These are phyloP conservation scores for Laupala kohalensis DNA, from an alignment of 1,140 invertebrate genomes.

Conservation along the genomic window DNA sequence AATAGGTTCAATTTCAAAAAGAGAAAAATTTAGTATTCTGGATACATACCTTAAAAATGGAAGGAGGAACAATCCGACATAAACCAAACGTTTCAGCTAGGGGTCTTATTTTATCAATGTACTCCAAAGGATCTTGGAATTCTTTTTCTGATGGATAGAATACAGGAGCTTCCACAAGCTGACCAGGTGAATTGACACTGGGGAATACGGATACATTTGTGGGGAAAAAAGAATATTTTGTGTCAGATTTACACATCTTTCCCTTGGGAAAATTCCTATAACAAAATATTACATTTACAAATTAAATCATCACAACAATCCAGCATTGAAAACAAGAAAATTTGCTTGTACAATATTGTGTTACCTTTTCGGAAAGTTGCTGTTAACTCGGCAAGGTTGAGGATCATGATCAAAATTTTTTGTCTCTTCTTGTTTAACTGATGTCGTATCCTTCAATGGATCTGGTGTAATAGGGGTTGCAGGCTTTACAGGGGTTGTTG, in stretches of 20 bases:
- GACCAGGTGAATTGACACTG: constrained; percentile 30
- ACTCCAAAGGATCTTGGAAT: constrained; percentile 80
- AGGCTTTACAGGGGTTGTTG: too few relatives aligned
- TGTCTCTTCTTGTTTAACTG: too few relatives aligned
- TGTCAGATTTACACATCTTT: background rate
- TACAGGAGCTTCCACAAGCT: constrained; percentile 65
- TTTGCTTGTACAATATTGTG: too few relatives aligned
- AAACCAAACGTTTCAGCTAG: constrained; percentile 73
- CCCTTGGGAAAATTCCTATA: constrained; percentile 4
- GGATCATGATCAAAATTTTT: too few relatives aligned
- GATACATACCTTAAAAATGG: constrained; percentile 71
- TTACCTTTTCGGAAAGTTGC: too few relatives aligned
- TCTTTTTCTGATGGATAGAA: constrained; percentile 74
- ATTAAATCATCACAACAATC: too few relatives aligned
- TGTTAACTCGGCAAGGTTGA: too few relatives aligned
- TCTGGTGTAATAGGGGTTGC: too few relatives aligned
- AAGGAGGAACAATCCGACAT: constrained; percentile 78
- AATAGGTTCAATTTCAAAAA: too few relatives aligned
- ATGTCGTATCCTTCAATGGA: too few relatives aligned
- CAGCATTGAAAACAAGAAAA: too few relatives aligned
- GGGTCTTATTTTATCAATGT: constrained; percentile 70
- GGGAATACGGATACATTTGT: constrained; percentile 40
- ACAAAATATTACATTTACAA: background rate
- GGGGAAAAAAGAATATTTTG: constrained; percentile 24
- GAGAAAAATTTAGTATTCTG: too few relatives aligned